Evolutionary conservation across 1,140 invertebrate genomes (phyloP), one percentile per base, ranked within the genome.

Genomic region (Drosophila micromelanica): DNA sequence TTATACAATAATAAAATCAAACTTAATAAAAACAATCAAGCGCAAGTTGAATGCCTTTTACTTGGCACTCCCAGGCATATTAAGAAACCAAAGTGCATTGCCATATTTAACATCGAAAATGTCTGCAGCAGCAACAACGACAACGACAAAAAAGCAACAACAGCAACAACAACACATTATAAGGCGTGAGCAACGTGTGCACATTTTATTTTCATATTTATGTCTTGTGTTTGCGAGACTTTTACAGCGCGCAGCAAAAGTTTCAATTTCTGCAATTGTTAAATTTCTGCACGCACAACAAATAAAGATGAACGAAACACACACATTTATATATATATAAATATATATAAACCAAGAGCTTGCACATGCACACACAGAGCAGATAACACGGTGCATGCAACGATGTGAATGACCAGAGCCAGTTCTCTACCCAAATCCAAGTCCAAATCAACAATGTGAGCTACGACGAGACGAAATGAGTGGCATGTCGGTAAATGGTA

Each of bases 201-300:
- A 82, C 79, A 81, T 82, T 81, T 81, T 67, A 81, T 81, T 65
- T 76, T 85, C 65, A 79, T 82, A 76, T 84, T 79, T 72, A 80
- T 82, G 69, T 40, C 15, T 59, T 72, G 60, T 59, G 48, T 46
- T 30, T 65, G 60, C 37, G 57, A 35, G 55, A 68, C 27, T 69
- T 61, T 56, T 60, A 57, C 51, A 55, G 54, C 46, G 40, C 30
- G 23, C 54, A 65, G 73, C 73, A 84, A 87, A 85, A 85, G 82
- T 86, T 86, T 87, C 81, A 84, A 77, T 85, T 85, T 85, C 81
- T 72, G 77, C 81, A 87, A 85, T 85, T 85, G 82, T 87, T 87
- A 81, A 84, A 84, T 84, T 84, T 84, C 84, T 86, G 81, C 81
- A 85, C 81, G 81, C 81, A 85, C 80, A 76, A 86, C 77, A 84